phyloP scores from a whole-genome alignment of 2,888 invertebrate genomes.

The Diploptera punctata region DNA sequence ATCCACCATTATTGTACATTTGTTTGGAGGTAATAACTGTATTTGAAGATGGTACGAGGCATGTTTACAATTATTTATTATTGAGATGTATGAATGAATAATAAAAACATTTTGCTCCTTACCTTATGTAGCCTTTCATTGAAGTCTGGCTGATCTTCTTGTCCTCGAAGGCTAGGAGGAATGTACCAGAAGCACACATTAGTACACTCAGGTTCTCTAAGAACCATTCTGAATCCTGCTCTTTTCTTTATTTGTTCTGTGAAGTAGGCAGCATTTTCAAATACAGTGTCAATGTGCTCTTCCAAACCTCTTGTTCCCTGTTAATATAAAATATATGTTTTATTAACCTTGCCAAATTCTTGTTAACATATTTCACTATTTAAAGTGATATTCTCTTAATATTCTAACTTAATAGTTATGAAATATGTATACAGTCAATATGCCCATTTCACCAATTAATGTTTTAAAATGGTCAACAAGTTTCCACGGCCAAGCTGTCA shows the following conservation, averaged over 20 bases:
- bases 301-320: conserved; percentile 76
- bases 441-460: too few species aligned
- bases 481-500: too few species aligned
- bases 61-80: too few species aligned
- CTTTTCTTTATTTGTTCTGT: conserved; percentile 68
- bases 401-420: not conserved
- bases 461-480: too few species aligned
- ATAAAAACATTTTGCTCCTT: too few species aligned
- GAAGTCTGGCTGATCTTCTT: conserved; percentile 62
- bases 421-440: too few species aligned
- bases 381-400: not conserved
- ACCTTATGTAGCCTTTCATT: conserved; percentile 71
- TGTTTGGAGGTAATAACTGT: too few species aligned
- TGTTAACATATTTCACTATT: not conserved
- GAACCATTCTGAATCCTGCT: conserved; percentile 75
- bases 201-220: conserved; percentile 86
- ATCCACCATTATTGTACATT: too few species aligned
- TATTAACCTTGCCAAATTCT: too few species aligned
- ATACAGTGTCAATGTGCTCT: conserved; percentile 77
- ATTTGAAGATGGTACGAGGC: too few species aligned
- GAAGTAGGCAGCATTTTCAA: conserved; percentile 77
- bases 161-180: conserved; percentile 72
- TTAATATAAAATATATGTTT: too few species aligned
- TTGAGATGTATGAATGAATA: too few species aligned
- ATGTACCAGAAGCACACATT: conserved; percentile 98